Evolutionary conservation across 2,797 vertebrate species (phyloP), one percentile per base, ranked within the genome.

Genomic region (Anguilla marmorata): DNA sequence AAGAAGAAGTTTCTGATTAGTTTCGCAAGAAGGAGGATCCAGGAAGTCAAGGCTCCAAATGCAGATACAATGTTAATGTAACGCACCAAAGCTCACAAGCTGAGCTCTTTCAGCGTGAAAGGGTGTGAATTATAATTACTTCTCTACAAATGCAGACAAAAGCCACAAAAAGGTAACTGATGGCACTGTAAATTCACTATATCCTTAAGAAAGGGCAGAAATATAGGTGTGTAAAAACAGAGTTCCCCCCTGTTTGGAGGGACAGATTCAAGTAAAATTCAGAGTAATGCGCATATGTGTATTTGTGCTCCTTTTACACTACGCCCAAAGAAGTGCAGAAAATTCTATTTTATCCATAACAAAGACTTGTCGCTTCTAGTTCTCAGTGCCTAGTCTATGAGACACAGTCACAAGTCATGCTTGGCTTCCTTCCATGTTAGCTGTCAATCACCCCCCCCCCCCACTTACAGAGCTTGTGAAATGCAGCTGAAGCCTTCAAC

Each of bases 361-460:
- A 60, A 41, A 19, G 45, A 50, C 37, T 45, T 11, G 16, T n/a
- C 33, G 11, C 19, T 76, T 80, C 37, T 45, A 48, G 5, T n/a
- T 80, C 76, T 80, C 76, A 21, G 74, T 19, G 37, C 5, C 24
- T 24, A 11, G 41, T 48, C 79, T 48, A 45, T 82, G 45, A 82
- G 21, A 82, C 41, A 50, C 79, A 24, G 79, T 82, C 79, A 82
- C 79, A 82, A 82, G 79, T 82, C 41, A 45, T 50, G 79, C 45
- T 21, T 82, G 41, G 79, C 41, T 82, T 24, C 79, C 16, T 21
- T 45, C 79, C 79, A 82, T 24, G 21, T 48, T 48, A 48, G 19
- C 45, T n/a, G 24, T 48, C 41, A 82, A 24, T n/a, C 4, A 24
- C 79, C 8, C 41, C 74, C 27, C 69, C 79, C 45, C 41, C 74